Percentiles rank a stretch among this genome's conserved stretches.
Conservation (phyloP, 2,888 invertebrate species). For the Eulithis testata region DNA sequence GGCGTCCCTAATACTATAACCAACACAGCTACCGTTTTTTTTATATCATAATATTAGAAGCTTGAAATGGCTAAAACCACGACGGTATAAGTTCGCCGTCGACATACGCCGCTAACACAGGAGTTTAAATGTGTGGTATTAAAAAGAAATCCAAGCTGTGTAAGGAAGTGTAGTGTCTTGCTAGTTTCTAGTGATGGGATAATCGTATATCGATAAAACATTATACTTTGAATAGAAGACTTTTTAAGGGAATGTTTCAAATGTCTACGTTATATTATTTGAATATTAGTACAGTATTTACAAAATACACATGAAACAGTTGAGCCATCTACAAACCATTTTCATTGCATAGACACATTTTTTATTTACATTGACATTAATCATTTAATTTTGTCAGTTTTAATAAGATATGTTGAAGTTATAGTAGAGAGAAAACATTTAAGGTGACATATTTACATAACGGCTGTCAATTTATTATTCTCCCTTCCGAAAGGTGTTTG, state of each 20-base stretch:
- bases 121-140: constrained; percentile 81
- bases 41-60: constrained; percentile 12
- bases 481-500: constrained; percentile 2
- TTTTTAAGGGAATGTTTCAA: too few species aligned
- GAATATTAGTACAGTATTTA: too few species aligned
- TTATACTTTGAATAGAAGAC: not conserved
- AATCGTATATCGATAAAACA: constrained; percentile 19
- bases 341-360: too few species aligned
- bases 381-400: too few species aligned
- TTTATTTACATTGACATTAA: too few species aligned
- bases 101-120: constrained; percentile 62
- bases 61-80: constrained; percentile 42
- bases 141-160: constrained; percentile 78
- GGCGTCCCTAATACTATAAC: too few species aligned
- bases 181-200: constrained; percentile 53
- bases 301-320: too few species aligned
- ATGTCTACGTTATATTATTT: too few species aligned
- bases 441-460: constrained; percentile 1
- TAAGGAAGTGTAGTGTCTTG: constrained; percentile 68
- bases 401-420: not conserved
- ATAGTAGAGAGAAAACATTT: not conserved
- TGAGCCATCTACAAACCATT: too few species aligned
- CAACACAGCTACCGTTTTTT: not conserved
- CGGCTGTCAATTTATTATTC: constrained; percentile 10
- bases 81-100: constrained; percentile 53